Conservation (phyloP, 2,888 invertebrate genomes). For the Priocnemis perturbator region DNA sequence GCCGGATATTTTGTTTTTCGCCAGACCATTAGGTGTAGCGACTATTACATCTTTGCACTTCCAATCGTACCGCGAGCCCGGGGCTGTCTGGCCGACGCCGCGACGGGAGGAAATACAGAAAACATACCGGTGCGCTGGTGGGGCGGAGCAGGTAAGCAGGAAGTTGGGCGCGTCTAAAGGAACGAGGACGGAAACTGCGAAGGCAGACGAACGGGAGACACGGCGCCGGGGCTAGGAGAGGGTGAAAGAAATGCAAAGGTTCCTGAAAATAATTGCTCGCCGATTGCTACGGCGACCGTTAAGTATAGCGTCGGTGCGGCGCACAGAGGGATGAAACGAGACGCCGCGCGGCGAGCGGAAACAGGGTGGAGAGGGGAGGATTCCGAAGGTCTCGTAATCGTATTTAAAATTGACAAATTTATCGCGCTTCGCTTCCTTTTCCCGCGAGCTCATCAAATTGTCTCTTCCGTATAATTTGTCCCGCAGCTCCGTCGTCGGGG, state of each 20-base stretch:
- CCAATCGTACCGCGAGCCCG: too few relatives aligned
- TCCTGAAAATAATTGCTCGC: conserved; percentile 51
- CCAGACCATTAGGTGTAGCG: too few relatives aligned
- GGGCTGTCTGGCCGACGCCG: too few relatives aligned
- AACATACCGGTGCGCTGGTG: too few relatives aligned
- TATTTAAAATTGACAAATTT: conserved; percentile 62
- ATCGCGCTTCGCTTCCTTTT: conserved; percentile 40
- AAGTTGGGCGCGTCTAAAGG: background rate
- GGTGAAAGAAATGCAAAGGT: conserved; percentile 32
- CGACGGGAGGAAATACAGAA: too few relatives aligned
- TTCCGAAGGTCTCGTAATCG: conserved; percentile 27
- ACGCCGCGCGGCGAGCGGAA: background rate
- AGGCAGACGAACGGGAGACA: conserved; percentile 18
- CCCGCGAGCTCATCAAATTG: conserved; percentile 48
- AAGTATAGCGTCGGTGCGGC: background rate
- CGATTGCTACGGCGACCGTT: conserved; percentile 24
- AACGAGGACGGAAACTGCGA: conserved; percentile 15
- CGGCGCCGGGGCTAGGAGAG: background rate
- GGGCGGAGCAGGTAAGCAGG: too few relatives aligned
- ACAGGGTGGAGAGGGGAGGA: conserved; percentile 11
- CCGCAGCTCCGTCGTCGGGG: conserved; percentile 17
- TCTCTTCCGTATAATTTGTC: conserved; percentile 53
- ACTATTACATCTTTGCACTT: too few relatives aligned
- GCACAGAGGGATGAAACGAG: background rate
- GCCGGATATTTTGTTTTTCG: too few relatives aligned